Conservation (phyloP, 2,797 vertebrate species). For the Pogoniulus pusillus region DNA sequence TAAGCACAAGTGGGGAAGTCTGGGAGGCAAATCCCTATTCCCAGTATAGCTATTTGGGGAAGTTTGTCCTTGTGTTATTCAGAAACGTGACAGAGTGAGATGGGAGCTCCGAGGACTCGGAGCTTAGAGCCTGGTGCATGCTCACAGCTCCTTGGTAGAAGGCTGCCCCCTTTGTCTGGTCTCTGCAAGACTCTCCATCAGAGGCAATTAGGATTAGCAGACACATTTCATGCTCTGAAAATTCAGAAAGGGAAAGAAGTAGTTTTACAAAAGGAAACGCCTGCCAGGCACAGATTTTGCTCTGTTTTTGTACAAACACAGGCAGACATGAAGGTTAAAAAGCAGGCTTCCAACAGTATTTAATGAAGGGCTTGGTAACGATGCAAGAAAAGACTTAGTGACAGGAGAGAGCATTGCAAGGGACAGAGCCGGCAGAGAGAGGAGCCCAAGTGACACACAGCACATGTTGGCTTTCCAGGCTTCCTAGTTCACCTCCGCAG, state of each 20-base stretch:
- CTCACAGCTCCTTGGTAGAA: conserved; percentile 19
- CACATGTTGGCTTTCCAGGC: not conserved
- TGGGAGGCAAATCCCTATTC: not conserved
- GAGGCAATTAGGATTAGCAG: conserved; percentile 71
- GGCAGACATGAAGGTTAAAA: conserved; percentile 71
- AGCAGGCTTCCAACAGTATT: conserved; percentile 68
- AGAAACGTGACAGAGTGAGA: not conserved
- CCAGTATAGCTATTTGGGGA: not conserved
- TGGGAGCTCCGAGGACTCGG: not conserved
- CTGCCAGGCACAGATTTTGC: conserved; percentile 68
- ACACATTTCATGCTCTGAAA: conserved; percentile 84
- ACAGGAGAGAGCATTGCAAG: not conserved
- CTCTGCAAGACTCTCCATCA: conserved; percentile 51
- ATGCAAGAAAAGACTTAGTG: conserved; percentile 59
- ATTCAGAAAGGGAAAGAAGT: conserved; percentile 75
- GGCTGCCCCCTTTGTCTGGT: conserved; percentile 54
- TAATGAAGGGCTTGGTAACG: conserved; percentile 70
- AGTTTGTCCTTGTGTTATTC: not conserved
- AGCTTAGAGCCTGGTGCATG: not conserved
- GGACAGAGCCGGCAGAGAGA: not conserved
- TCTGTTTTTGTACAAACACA: conserved; percentile 73
- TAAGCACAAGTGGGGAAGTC: not conserved
- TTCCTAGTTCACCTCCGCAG: not conserved
- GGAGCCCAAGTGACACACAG: not conserved
- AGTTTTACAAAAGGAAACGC: conserved; percentile 72